Evolutionary conservation across 2,888 invertebrate genomes (phyloP).

Genomic region (Sinohyriopsis cumingii): DNA sequence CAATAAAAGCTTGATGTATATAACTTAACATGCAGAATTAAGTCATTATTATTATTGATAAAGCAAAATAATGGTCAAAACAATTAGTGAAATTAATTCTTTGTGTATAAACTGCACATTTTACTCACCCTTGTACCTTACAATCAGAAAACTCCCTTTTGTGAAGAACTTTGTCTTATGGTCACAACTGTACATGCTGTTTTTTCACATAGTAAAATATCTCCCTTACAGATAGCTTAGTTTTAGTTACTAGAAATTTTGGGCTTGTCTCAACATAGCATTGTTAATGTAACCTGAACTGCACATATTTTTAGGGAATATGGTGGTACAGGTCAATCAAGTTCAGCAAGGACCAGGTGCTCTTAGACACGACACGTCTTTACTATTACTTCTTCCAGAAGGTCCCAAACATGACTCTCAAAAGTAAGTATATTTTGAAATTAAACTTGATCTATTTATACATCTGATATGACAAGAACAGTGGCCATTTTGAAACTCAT

Average conservation of each 20-base stretch:
- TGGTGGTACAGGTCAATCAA: conserved; percentile 99
- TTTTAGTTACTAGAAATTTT: background rate
- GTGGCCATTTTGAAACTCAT: no score
- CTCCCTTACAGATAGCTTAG: background rate
- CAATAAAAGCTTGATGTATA: no score
- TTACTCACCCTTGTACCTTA: no score
- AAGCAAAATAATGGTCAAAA: no score
- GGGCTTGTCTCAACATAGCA: background rate
- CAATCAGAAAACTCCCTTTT: no score
- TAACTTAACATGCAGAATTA: no score
- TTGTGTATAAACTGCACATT: no score
- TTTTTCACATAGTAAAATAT: background rate
- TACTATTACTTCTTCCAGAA: conserved; percentile 97
- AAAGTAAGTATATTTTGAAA: conserved; percentile 76
- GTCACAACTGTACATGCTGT: no score
- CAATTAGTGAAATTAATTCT: no score
- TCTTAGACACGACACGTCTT: conserved; percentile 96
- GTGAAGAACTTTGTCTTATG: no score
- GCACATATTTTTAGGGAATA: conserved; percentile 78
- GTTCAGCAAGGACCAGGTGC: conserved; percentile 94
- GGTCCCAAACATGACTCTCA: conserved; percentile 95
- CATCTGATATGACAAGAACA: background rate
- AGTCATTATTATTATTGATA: no score
- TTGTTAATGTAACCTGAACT: background rate
- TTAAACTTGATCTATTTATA: background rate